Evolutionary conservation across 2,113 vertebrate genomes (phyloP), one percentile per base, ranked within the genome.

Genomic region (Aplodontia rufa): DNA sequence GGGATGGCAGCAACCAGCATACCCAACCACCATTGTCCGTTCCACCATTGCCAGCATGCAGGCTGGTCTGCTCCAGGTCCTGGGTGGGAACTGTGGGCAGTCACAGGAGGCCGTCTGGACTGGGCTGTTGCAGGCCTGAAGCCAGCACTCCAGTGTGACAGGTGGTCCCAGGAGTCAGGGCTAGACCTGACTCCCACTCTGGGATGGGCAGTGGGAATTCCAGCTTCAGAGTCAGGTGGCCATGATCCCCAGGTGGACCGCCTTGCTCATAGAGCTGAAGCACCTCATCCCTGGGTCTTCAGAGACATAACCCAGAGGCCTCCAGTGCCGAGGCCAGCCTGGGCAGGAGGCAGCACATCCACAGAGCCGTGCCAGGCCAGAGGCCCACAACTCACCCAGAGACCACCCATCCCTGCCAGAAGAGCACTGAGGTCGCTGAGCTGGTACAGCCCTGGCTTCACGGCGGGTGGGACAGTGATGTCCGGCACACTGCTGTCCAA

Each of bases 161-260:
- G 30, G 85, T 49, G 5, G 45, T 45, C 92, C 68, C 7, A 8
- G 84, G n/a, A 47, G 26, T 68, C 84, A 2, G 0, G 64, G 37
- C 49, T 10, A 28, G 10, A 24, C 62, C 71, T 40, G 8, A 7
- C 12, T 42, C 51, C 51, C 51, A 51, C 11, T 14, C 51, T 51
- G 51, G 51, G 51, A 51, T 14, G 51, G 51, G 51, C 51, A 13
- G 51, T 11, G 58, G 58, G 24, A 60, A 26, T 26, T 28, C 28
- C 62, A 64, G 10, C 62, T 32, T 64, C 40, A 49, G 64, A 47
- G n/a, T 5, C 3, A 1, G 22, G 24, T 20, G 8, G 55, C 55
- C 0, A 4, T 3, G 71, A 12, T 4, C 2, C 2, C 14, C 5
- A 0, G 0, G 0, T 14, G 58, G 6, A 22, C 3, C 10, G 35